Evolutionary conservation across 2,888 invertebrate species (phyloP), one percentile per base, ranked within the genome.

Genomic region (Biston betularia): DNA sequence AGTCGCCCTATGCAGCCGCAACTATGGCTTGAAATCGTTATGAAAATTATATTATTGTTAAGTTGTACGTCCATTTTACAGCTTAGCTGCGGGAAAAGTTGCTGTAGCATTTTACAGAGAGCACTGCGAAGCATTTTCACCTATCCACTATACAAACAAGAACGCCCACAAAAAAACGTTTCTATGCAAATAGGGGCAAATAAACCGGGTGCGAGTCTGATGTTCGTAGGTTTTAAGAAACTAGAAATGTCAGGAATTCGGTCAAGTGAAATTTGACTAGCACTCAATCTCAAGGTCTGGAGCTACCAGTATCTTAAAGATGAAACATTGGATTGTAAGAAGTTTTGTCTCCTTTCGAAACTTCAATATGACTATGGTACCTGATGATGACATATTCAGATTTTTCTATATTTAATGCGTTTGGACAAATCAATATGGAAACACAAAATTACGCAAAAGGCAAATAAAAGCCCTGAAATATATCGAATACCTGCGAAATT

Each of bases 151-250:
- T 87, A 90, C 92, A 93, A 92, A 93, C 91, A 92, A 89, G 90
- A 82, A 89, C 90, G 89, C 89, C 91, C 89, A 89, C 90, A 92
- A 93, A 91, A n/a, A 93, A 93, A 93, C 93, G 92, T 93, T 93
- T 92, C 89, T 89, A 93, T 93, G 93, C 92, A 93, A 93, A 93
- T 93, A 92, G 83, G 88, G 85, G 88, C 91, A 92, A 93, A 93
- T 92, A 93, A 92, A 92, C 88, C 86, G 87, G 83, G 88, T 87
- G 87, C 83, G 87, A 88, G 88, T 84, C 86, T 82, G 79, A 78
- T 78, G 71, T 68, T 70, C 78, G 50, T 50, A 60, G 86, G 87
- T 78, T 72, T 71, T 83, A 79, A 8, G 34, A 24, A 24, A 56
- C 68, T 73, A 52, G 74, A 75, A 70, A 53, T 34, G 61, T 6